Evolutionary conservation across 2,797 vertebrate species (phyloP).

Genomic region (Hirundo rustica): DNA sequence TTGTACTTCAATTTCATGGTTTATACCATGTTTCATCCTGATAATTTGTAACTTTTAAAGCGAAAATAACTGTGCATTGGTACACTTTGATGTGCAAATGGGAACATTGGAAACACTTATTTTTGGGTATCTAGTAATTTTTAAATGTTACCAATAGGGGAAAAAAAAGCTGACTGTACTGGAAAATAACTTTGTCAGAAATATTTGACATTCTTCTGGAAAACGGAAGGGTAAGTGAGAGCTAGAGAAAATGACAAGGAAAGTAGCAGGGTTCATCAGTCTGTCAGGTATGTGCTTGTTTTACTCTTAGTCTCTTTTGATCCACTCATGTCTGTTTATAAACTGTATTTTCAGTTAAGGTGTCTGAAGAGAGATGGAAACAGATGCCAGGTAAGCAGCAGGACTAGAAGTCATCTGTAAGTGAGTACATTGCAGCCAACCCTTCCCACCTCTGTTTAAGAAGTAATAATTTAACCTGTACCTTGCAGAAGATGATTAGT

Average conservation of each 20-base stretch:
- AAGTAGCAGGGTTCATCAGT: not conserved
- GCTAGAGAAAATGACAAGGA: not conserved
- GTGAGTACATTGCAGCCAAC: not conserved
- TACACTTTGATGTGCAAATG: not conserved
- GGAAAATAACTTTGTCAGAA: not conserved
- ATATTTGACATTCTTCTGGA: not conserved
- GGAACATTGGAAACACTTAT: not conserved
- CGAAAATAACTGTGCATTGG: not conserved
- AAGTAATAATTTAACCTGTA: not conserved
- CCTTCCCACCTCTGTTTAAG: not conserved
- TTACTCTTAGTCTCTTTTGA: not conserved
- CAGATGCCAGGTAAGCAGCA: conserved; percentile 61
- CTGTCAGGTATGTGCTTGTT: not conserved
- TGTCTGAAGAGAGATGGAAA: conserved; percentile 59
- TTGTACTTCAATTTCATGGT: not conserved
- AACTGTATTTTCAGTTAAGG: conserved; percentile 58
- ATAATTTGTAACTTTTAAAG: not conserved
- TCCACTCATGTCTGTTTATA: conserved; percentile 3
- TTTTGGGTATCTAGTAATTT: not conserved
- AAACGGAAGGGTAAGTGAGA: not conserved
- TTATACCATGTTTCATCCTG: not conserved
- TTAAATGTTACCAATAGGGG: not conserved
- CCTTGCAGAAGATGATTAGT: not conserved
- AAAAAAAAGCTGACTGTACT: not conserved
- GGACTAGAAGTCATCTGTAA: not conserved